Conservation (phyloP, 1,140 invertebrate genomes). For the Papilio polyxenes region DNA sequence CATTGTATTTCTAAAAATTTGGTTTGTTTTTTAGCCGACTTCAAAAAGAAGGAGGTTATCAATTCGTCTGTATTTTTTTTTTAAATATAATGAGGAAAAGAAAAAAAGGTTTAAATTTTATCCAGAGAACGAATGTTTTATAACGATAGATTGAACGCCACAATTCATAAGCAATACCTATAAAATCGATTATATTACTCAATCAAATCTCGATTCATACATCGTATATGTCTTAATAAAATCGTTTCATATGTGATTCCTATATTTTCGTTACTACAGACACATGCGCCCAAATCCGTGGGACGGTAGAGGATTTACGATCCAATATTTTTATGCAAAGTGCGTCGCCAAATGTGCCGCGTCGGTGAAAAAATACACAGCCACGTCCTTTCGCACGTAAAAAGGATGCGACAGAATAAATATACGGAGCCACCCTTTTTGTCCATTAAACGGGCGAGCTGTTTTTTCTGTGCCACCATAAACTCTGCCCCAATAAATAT, state of each 20-base stretch:
- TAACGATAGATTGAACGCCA: background rate
- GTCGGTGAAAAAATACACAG: conserved; percentile 73
- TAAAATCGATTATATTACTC: conserved; percentile 42
- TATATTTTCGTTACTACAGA: conserved; percentile 66
- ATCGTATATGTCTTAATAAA: conserved; percentile 65
- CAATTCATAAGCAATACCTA: conserved; percentile 48
- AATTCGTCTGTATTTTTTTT: too few relatives aligned
- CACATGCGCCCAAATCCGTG: conserved; percentile 69
- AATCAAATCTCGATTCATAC: conserved; percentile 65
- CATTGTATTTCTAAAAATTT: background rate
- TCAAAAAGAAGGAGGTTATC: too few relatives aligned
- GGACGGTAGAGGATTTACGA: conserved; percentile 73
- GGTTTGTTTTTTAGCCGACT: too few relatives aligned
- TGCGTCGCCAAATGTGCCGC: conserved; percentile 77
- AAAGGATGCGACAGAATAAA: conserved; percentile 80
- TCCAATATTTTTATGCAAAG: conserved; percentile 80
- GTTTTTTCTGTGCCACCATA: conserved; percentile 77
- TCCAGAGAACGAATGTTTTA: background rate
- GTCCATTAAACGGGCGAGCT: conserved; percentile 77
- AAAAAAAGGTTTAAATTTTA: background rate
- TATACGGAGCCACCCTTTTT: conserved; percentile 79
- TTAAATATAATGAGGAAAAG: background rate
- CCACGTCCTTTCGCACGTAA: conserved; percentile 77
- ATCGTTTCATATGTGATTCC: conserved; percentile 65
- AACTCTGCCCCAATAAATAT: conserved; percentile 81